Evolutionary conservation across 2,888 invertebrate genomes (phyloP).

Genomic region (Noctua pronuba): DNA sequence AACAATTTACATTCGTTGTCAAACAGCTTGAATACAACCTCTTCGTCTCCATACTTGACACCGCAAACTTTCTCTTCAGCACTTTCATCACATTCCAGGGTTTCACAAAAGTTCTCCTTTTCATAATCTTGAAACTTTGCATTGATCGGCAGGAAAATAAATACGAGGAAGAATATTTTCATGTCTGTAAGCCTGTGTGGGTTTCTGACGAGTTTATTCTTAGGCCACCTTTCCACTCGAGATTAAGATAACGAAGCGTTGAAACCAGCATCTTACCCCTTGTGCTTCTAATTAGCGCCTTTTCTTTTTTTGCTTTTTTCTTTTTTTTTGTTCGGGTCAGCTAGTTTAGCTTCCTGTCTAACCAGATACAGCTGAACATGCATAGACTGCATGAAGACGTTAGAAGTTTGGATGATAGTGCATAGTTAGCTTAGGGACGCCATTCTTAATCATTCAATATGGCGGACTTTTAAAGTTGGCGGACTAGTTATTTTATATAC

Average conservation of each 20-base stretch:
- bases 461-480: too few species aligned
- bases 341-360: background rate
- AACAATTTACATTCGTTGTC: conserved; percentile 79
- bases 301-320: too few species aligned
- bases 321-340: background rate
- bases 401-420: too few species aligned
- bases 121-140: conserved; percentile 47
- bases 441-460: too few species aligned
- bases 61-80: conserved; percentile 75
- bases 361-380: background rate
- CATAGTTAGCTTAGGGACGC: too few species aligned
- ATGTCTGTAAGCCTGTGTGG: conserved; percentile 29
- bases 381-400: background rate
- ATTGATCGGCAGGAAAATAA: conserved; percentile 44
- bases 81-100: conserved; percentile 70
- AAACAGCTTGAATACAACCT: conserved; percentile 75
- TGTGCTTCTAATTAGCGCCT: too few species aligned
- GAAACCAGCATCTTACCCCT: background rate
- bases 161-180: conserved; percentile 31
- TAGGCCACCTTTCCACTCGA: background rate
- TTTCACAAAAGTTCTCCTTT: conserved; percentile 74
- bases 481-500: too few species aligned
- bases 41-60: conserved; percentile 69
- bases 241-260: background rate
- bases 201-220: background rate